Evolutionary conservation across 35 echinoderm and acorn worm species (phyloP).

Genomic region (Lytechinus pictus): DNA sequence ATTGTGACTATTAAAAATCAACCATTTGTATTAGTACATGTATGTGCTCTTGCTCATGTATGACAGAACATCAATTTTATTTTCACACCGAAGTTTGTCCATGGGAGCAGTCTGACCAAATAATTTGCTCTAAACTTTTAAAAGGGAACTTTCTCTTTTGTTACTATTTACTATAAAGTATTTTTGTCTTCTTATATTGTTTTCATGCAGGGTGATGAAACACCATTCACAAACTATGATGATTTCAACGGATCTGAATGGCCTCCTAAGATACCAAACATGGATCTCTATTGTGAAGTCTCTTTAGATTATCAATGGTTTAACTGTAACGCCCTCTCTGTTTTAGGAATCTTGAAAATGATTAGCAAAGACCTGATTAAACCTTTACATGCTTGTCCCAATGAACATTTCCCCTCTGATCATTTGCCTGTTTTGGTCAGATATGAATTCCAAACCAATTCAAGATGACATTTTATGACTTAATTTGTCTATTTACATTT

Average conservation of each 20-base stretch:
- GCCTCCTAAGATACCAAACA: constrained; percentile 6
- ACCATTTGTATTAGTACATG: no score
- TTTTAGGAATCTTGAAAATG: not conserved
- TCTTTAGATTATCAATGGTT: constrained; percentile 40
- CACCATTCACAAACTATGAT: constrained; percentile 39
- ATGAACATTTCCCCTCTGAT: constrained; percentile 23
- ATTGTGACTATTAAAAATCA: no score
- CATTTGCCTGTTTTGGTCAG: not conserved
- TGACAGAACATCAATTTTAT: no score
- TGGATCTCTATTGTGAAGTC: constrained; percentile 45
- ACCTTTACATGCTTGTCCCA: constrained; percentile 41
- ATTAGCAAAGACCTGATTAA: constrained; percentile 40
- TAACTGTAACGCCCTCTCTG: not conserved
- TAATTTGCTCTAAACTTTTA: no score
- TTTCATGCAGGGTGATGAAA: constrained; percentile 1
- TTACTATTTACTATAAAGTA: not conserved
- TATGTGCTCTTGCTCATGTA: no score
- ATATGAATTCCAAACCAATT: not conserved
- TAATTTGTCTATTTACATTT: no score
- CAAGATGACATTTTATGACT: not conserved
- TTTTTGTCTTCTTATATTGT: not conserved
- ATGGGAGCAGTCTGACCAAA: no score
- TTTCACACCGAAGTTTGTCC: no score
- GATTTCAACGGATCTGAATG: not conserved
- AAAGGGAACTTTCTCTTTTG: no score